Evolutionary conservation across 2,797 vertebrate genomes (phyloP).

Genomic region (Tadarida brasiliensis): DNA sequence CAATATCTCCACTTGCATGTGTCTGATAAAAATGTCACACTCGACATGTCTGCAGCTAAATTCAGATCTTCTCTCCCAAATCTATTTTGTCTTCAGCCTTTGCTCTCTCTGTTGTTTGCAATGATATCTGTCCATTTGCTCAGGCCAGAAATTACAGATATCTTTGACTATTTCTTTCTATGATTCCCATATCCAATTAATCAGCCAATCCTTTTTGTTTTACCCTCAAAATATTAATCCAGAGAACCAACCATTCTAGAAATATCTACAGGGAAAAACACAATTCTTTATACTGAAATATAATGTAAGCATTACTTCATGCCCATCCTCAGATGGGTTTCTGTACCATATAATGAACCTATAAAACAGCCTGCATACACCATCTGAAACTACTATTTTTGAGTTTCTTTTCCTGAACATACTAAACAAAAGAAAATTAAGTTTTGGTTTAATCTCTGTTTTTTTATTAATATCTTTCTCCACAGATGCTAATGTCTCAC

Average conservation of each 20-base stretch:
- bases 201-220: neutral
- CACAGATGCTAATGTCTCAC: conserved; percentile 78
- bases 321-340: neutral
- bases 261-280: neutral
- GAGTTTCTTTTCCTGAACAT: conserved; percentile 72
- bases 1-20: neutral
- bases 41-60: neutral
- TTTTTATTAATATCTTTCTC: conserved; percentile 84
- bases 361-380: neutral
- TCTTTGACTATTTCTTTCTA: conserved; percentile 19
- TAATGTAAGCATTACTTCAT: neutral
- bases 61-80: conserved; percentile 7
- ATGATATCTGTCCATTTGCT: neutral
- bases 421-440: conserved; percentile 78
- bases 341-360: neutral
- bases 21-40: neutral
- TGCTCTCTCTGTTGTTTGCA: neutral
- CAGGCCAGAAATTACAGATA: neutral
- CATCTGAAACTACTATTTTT: conserved; percentile 69
- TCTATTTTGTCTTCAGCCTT: neutral
- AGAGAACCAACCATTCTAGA: neutral
- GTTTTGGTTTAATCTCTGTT: conserved; percentile 82
- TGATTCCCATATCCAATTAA: neutral
- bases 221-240: conserved; percentile 45
- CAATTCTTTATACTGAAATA: neutral